These are phyloP conservation scores for Caenorhabditis sulstoni DNA, from an alignment of 2,888 invertebrate species.

Conservation along the genomic window DNA sequence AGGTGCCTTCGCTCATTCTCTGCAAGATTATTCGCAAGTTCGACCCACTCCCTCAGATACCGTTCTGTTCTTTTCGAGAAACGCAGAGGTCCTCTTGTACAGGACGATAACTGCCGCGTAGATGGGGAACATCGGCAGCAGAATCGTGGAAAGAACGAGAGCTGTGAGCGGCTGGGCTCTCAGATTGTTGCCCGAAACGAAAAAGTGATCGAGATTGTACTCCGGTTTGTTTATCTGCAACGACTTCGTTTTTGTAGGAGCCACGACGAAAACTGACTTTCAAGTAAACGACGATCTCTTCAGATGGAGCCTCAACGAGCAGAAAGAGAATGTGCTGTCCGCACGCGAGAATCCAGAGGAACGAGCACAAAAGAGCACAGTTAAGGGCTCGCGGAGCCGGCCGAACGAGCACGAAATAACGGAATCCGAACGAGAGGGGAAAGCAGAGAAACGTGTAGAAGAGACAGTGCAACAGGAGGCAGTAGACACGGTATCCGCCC, in stretches of 20 bases:
- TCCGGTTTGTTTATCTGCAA: constrained; percentile 50
- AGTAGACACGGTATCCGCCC: constrained; percentile 56
- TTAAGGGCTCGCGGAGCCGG: constrained; percentile 56
- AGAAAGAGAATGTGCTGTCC: constrained; percentile 71
- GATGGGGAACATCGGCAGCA: constrained; percentile 73
- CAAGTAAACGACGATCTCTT: constrained; percentile 61
- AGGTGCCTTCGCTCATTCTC: constrained; percentile 56
- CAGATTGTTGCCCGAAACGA: constrained; percentile 70
- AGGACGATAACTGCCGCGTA: constrained; percentile 66
- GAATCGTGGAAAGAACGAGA: constrained; percentile 67
- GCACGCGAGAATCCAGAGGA: constrained; percentile 64
- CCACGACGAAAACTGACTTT: too few species aligned
- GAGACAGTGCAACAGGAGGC: constrained; percentile 67
- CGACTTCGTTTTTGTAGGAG: too few species aligned
- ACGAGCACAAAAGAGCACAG: constrained; percentile 58
- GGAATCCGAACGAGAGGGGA: constrained; percentile 72
- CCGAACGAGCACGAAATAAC: constrained; percentile 70
- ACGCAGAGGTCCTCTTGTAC: constrained; percentile 63
- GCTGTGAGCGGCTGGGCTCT: constrained; percentile 65
- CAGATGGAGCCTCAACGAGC: constrained; percentile 64
- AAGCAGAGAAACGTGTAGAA: constrained; percentile 73
- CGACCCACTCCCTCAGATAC: too few species aligned
- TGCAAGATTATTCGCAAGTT: too few species aligned
- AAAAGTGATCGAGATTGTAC: constrained; percentile 51
- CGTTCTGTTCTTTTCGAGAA: constrained; percentile 47